Evolutionary conservation across 2,888 invertebrate genomes (phyloP).

Genomic region (Mythimna impura): DNA sequence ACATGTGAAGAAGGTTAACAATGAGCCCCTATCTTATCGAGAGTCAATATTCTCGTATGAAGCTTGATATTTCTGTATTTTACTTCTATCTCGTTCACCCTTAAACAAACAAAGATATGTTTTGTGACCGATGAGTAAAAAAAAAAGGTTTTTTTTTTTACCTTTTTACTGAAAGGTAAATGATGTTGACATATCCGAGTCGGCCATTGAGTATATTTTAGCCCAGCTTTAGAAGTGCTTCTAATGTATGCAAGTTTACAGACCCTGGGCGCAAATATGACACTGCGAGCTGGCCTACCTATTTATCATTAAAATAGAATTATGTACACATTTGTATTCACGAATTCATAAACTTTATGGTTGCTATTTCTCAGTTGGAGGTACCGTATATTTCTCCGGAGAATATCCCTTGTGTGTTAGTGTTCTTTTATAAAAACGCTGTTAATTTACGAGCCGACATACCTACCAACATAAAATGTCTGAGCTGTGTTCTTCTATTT

Average conservation of each 20-base stretch:
- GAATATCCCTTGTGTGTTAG: not conserved
- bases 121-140: not conserved
- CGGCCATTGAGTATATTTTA: not conserved
- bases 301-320: not conserved
- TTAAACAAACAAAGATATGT: not conserved
- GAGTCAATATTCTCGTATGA: not conserved
- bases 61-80: not conserved
- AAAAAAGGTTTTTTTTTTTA: not conserved
- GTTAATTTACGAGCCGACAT: conserved; percentile 10
- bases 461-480: not conserved
- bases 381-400: conserved; percentile 16
- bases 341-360: conserved; percentile 25
- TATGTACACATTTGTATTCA: conserved; percentile 16
- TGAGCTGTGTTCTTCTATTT: not conserved
- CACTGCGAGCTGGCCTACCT: not conserved
- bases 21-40: not conserved
- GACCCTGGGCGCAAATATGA: not conserved
- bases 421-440: conserved; percentile 5
- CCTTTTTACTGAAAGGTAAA: not conserved
- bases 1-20: no score
- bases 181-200: not conserved
- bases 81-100: not conserved
- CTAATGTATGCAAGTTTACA: not conserved
- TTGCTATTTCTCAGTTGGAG: conserved; percentile 8
- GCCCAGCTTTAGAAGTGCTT: not conserved